Evolutionary conservation across 2,797 vertebrate genomes (phyloP).

Genomic region (Margarornis squamiger): DNA sequence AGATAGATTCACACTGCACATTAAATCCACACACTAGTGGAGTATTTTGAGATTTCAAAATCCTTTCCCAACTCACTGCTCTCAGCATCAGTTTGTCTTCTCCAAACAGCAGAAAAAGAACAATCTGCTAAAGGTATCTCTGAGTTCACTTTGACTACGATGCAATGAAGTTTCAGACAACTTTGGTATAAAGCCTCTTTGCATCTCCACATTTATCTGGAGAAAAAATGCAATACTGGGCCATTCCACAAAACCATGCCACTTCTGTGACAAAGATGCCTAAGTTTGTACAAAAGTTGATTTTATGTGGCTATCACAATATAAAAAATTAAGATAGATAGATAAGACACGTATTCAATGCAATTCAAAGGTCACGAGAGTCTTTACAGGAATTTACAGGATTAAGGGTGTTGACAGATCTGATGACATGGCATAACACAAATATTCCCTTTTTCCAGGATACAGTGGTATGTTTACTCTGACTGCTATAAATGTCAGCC

Average conservation of each 20-base stretch:
- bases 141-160: not conserved
- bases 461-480: not conserved
- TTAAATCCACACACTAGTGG: not conserved
- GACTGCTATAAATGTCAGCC: not conserved
- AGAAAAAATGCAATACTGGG: not conserved
- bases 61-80: not conserved
- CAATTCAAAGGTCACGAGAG: not conserved
- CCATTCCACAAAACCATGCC: not conserved
- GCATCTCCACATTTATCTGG: not conserved
- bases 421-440: not conserved
- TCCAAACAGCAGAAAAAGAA: not conserved
- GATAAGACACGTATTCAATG: not conserved
- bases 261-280: not conserved
- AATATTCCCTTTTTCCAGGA: conserved; percentile 15
- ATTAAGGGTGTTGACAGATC: not conserved
- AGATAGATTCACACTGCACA: not conserved
- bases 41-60: not conserved
- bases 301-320: not conserved
- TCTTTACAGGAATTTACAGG: not conserved
- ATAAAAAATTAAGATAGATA: not conserved
- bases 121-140: not conserved
- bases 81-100: not conserved
- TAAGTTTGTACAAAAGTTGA: not conserved
- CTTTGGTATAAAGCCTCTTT: not conserved
- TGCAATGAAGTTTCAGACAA: not conserved